phyloP scores from a whole-genome alignment of 2,797 vertebrate genomes.

The Brotula barbata region DNA sequence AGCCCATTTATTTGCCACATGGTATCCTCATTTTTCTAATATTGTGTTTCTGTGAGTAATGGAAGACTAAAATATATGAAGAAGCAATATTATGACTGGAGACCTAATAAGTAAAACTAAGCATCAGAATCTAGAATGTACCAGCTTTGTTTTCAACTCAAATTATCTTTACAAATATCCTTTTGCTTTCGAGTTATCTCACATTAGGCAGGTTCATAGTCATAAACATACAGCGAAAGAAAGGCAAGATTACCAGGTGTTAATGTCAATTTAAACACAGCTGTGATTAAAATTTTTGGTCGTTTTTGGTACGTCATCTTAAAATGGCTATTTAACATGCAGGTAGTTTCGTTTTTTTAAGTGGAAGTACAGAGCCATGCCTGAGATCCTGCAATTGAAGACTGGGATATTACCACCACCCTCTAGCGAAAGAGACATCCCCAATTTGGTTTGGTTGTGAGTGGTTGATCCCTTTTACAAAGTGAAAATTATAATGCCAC shows the following conservation, averaged over 20 bases:
- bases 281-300: slow-evolving; percentile 10
- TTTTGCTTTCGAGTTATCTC: background rate
- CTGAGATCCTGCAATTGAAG: background rate
- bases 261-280: slow-evolving; percentile 3
- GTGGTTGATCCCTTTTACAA: slow-evolving; percentile 6
- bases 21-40: too few relatives aligned
- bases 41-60: too few relatives aligned
- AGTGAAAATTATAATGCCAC: background rate
- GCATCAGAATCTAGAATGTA: too few relatives aligned
- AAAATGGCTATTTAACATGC: background rate
- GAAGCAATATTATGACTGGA: too few relatives aligned
- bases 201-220: background rate
- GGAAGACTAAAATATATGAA: too few relatives aligned
- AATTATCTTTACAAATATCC: background rate
- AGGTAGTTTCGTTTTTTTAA: slow-evolving; percentile 1
- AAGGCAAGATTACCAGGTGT: background rate
- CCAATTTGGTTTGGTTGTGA: slow-evolving; percentile 8
- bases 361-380: background rate
- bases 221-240: background rate
- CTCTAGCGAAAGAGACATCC: slow-evolving; percentile 5
- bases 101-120: background rate
- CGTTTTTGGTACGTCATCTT: background rate
- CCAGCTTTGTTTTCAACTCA: background rate
- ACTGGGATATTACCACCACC: background rate
- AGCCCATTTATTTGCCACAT: too few relatives aligned